A percentile compares a stretch with the other conserved stretches of the same genome.
Evolutionary conservation across 2,113 vertebrate genomes (phyloP).

Genomic region (Amblyopsis rosae): DNA sequence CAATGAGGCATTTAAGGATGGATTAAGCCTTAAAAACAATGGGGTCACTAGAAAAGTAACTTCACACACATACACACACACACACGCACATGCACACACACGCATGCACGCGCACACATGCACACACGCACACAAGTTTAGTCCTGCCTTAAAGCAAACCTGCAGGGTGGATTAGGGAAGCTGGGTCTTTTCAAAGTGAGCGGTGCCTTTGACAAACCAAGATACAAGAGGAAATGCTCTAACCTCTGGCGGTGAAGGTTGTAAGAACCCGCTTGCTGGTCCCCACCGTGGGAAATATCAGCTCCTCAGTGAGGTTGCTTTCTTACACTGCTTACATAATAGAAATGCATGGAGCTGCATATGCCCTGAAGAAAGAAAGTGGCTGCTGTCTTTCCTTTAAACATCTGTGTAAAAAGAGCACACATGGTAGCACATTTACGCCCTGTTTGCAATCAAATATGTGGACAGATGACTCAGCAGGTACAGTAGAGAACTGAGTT

Average conservation of each 20-base stretch:
- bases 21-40: conserved; percentile 72
- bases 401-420: conserved; percentile 49
- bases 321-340: conserved; percentile 33
- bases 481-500: conserved; percentile 15
- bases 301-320: conserved; percentile 21
- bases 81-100: too few relatives aligned
- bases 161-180: conserved; percentile 45
- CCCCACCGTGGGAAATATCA: conserved; percentile 63
- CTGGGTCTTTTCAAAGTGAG: conserved; percentile 70
- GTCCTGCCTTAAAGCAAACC: conserved; percentile 60
- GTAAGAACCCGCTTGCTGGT: conserved; percentile 34
- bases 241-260: conserved; percentile 53
- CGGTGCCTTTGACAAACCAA: conserved; percentile 41
- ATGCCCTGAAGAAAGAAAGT: conserved; percentile 36
- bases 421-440: conserved; percentile 18
- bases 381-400: conserved; percentile 6
- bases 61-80: conserved; percentile 38
- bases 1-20: conserved; percentile 76
- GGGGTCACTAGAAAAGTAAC: conserved; percentile 62
- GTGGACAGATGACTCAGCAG: conserved; percentile 18
- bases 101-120: too few relatives aligned
- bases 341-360: conserved; percentile 35
- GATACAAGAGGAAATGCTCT: conserved; percentile 38
- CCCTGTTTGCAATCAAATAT: conserved; percentile 25
- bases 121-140: conserved; percentile 31